Evolutionary conservation across 1,140 invertebrate species (phyloP).

Genomic region (Trissolcus basalis): DNA sequence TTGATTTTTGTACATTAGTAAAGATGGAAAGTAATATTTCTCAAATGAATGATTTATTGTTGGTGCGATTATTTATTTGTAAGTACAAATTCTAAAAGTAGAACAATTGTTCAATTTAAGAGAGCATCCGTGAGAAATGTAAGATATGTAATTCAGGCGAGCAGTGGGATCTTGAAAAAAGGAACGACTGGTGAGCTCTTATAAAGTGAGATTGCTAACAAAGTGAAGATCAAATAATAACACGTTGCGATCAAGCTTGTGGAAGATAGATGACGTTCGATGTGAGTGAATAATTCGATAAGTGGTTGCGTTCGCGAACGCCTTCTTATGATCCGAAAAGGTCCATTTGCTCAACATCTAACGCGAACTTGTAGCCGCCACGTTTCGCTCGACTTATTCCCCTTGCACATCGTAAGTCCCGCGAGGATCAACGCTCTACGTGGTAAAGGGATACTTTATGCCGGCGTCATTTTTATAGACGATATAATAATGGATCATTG

Average conservation of each 20-base stretch:
- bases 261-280: slow-evolving; percentile 73
- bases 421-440: slow-evolving; percentile 61
- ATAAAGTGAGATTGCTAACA: slow-evolving; percentile 72
- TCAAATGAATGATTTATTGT: too few relatives aligned
- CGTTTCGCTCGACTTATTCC: slow-evolving; percentile 55
- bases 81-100: not conserved
- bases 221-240: slow-evolving; percentile 77
- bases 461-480: slow-evolving; percentile 66
- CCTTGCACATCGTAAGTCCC: slow-evolving; percentile 33
- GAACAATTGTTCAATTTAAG: slow-evolving; percentile 38
- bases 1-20: too few relatives aligned
- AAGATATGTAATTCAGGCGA: slow-evolving; percentile 70
- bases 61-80: too few relatives aligned
- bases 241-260: slow-evolving; percentile 69
- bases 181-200: slow-evolving; percentile 60
- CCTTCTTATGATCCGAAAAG: slow-evolving; percentile 42
- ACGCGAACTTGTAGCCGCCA: slow-evolving; percentile 59
- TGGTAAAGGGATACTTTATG: slow-evolving; percentile 67
- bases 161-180: slow-evolving; percentile 61
- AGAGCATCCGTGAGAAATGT: slow-evolving; percentile 56
- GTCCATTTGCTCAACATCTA: slow-evolving; percentile 69
- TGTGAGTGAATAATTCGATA: slow-evolving; percentile 76
- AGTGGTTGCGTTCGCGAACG: slow-evolving; percentile 59
- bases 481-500: slow-evolving; percentile 68
- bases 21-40: too few relatives aligned